Evolutionary conservation across 2,888 invertebrate species (phyloP), one percentile per base, ranked within the genome.

Genomic region (Phengaris arion): DNA sequence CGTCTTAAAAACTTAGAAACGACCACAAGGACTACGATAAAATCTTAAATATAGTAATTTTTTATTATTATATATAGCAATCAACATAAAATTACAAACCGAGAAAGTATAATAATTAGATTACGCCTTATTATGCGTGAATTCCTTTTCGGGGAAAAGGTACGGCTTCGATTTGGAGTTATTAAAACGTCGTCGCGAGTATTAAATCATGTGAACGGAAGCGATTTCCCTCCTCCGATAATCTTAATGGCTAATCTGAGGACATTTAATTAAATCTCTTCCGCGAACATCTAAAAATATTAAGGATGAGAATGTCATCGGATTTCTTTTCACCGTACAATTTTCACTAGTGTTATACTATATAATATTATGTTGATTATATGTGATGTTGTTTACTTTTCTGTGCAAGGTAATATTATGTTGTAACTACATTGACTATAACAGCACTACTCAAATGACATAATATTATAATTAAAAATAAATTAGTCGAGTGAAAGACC

Each of bases 211-310:
- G 74, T 75, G 75, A 69, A 75, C 74, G 75, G 77, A 75, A 77
- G 69, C 74, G 74, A 74, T 22, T 70, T 51, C 75, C 52, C 70
- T 75, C 74, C 76, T 78, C 76, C 78, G 76, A 78, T 78, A 78
- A 80, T 79, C 80, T 79, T 79, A 78, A 80, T 79, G 78, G 77
- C 78, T 76, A 78, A 80, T 80, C 79, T 79, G 69, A 69, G 76
- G 74, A 77, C 77, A 77, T 79, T 80, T 80, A 80, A 80, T 80
- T 80, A 79, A 80, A 79, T 79, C 79, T 78, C 74, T 76, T 77
- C 77, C 77, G 73, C 74, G 76, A 76, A 76, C 77, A 76, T 78
- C 77, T 52, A 69, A 75, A 76, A 76, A 77, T 78, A 78, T 79
- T 77, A 77, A 59, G 77, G 76, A 74, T 70, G 8, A 70, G 46